Percentiles rank a stretch among this genome's conserved stretches.
Conservation (phyloP, 2,797 vertebrate species). For the Paedocypris micromegethes region DNA sequence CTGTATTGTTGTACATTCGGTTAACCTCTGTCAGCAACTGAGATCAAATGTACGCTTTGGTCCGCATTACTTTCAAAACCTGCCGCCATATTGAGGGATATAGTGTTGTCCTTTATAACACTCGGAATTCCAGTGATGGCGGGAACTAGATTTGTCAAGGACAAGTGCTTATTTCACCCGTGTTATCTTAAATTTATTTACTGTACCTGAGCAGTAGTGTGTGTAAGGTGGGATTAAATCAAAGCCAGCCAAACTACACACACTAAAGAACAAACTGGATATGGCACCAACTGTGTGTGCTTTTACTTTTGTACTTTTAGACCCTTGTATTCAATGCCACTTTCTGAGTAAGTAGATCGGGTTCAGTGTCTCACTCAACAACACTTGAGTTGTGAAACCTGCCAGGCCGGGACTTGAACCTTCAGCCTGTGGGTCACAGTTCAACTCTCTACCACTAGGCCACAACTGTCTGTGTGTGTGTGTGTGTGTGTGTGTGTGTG, state of each 20-base stretch:
- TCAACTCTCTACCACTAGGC: no score
- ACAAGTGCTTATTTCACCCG: conserved; percentile 39
- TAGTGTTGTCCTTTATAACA: conserved; percentile 25
- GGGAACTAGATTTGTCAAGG: conserved; percentile 38
- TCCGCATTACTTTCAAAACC: conserved; percentile 20
- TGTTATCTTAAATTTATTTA: conserved; percentile 58
- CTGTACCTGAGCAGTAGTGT: conserved; percentile 38
- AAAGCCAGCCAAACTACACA: conserved; percentile 18
- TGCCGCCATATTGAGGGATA: conserved; percentile 18
- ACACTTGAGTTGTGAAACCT: no score
- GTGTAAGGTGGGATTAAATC: conserved; percentile 41
- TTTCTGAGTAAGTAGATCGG: no score
- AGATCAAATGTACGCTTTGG: conserved; percentile 35
- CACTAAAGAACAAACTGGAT: no score
- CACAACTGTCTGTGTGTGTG: no score
- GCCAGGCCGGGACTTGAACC: no score
- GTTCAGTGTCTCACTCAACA: no score
- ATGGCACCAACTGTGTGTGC: no score
- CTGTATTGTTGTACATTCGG: conserved; percentile 11
- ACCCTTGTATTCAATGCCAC: no score
- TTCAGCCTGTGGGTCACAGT: no score
- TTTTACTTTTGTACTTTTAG: no score
- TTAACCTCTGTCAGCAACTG: conserved; percentile 31
- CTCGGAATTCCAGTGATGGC: conserved; percentile 25
- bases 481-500: no score